Conservation (phyloP, 2,797 vertebrate genomes). For the Amphiprion clarkii region DNA sequence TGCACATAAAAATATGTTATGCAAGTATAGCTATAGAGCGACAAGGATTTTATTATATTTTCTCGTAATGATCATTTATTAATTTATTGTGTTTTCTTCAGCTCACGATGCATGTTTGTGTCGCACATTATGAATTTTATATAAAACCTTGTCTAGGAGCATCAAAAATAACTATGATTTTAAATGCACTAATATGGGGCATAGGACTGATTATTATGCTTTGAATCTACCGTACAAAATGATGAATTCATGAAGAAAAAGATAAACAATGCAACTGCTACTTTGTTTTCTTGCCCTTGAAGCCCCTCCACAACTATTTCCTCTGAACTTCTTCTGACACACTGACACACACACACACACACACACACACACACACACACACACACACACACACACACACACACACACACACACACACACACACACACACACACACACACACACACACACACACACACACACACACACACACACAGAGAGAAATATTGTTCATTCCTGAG, state of each 20-base stretch:
- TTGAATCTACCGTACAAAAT: not conserved
- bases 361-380: slow-evolving; percentile 2
- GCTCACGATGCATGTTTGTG: not conserved
- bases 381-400: not conserved
- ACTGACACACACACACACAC: not conserved
- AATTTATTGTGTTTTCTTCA: not conserved
- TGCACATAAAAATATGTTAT: too few species aligned
- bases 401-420: not conserved
- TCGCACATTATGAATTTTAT: not conserved
- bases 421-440: not conserved
- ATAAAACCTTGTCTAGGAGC: not conserved
- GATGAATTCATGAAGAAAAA: not conserved
- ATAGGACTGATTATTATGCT: not conserved
- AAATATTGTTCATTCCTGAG: slow-evolving; percentile 56
- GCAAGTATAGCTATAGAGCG: too few species aligned
- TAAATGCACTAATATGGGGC: too few species aligned
- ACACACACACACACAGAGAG: slow-evolving; percentile 2
- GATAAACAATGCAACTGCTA: not conserved
- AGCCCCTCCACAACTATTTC: not conserved
- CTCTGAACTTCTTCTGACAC: not conserved
- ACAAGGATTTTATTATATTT: too few species aligned
- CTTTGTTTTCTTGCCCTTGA: slow-evolving; percentile 12
- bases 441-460: not conserved
- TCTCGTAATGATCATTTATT: too few species aligned
- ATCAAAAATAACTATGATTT: not conserved